phyloP scores from a whole-genome alignment of 2,797 vertebrate species.

The Alectoris magna region DNA sequence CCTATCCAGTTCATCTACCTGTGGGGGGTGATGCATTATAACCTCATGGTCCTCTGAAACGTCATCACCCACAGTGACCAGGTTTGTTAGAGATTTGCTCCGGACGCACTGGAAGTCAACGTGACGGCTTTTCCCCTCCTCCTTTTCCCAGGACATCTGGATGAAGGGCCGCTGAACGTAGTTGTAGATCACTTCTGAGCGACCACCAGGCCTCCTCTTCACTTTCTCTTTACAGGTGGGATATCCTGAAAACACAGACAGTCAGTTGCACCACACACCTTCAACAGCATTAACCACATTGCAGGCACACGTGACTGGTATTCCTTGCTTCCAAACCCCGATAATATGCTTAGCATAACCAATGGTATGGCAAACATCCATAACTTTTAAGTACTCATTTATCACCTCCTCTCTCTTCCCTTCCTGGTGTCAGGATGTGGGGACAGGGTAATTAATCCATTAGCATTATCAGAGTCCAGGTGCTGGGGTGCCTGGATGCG shows the following conservation, averaged over 20 bases:
- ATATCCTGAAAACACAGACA: slow-evolving; percentile 76
- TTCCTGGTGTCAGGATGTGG: not conserved
- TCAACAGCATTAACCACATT: not conserved
- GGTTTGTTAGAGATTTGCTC: slow-evolving; percentile 86
- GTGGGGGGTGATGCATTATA: slow-evolving; percentile 78
- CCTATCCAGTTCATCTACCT: slow-evolving; percentile 86
- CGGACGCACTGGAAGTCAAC: slow-evolving; percentile 87
- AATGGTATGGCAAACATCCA: not conserved
- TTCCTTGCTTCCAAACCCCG: not conserved
- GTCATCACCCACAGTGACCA: slow-evolving; percentile 75
- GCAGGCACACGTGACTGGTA: not conserved
- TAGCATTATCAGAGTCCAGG: not conserved
- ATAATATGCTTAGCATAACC: not conserved
- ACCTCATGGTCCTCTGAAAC: slow-evolving; percentile 78
- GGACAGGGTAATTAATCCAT: not conserved
- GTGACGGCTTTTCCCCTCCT: slow-evolving; percentile 87
- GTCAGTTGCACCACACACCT: not conserved
- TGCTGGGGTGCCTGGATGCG: not conserved
- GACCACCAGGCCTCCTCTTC: slow-evolving; percentile 82
- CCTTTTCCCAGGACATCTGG: slow-evolving; percentile 89
- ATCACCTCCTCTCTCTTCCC: not conserved
- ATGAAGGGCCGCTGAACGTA: slow-evolving; percentile 86
- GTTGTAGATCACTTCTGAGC: slow-evolving; percentile 87
- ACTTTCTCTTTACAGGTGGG: slow-evolving; percentile 88
- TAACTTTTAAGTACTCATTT: not conserved